Percentiles rank a stretch among this genome's conserved stretches.
phyloP scores from a whole-genome alignment of 2,113 vertebrate genomes.

The Poecilia latipinna region DNA sequence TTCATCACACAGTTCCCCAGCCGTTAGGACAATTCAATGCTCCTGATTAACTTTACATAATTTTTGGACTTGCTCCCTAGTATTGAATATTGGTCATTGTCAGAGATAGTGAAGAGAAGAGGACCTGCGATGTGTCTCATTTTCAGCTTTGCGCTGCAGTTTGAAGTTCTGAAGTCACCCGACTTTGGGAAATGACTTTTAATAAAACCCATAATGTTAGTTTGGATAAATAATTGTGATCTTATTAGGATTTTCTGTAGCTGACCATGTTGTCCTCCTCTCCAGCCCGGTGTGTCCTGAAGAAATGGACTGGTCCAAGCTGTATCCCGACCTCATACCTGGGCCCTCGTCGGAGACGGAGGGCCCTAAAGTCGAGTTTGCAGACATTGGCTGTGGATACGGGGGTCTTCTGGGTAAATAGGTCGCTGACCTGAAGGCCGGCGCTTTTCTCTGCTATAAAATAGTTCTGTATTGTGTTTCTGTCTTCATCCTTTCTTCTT shows the following conservation, averaged over 20 bases:
- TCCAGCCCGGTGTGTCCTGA: constrained; percentile 87
- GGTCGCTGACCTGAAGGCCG: background rate
- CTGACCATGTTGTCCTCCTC: constrained; percentile 2
- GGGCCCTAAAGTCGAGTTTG: constrained; percentile 86
- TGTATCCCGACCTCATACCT: constrained; percentile 84
- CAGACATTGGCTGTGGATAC: constrained; percentile 93
- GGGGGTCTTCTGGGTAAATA: constrained; percentile 79
- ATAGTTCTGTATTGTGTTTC: background rate
- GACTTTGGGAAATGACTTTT: background rate
- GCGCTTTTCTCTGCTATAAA: background rate
- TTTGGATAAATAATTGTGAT: too few species aligned
- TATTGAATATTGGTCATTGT: background rate
- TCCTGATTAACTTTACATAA: background rate
- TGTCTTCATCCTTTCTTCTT: constrained; percentile 12
- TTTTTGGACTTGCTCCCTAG: constrained; percentile 1
- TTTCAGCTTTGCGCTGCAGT: background rate
- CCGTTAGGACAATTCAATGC: background rate
- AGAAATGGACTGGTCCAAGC: constrained; percentile 89
- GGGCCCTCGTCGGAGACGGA: constrained; percentile 56
- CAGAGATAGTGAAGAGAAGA: background rate
- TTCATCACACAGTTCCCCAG: background rate
- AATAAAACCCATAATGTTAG: background rate
- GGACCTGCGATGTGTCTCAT: background rate
- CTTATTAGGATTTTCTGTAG: background rate
- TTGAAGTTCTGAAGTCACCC: background rate